phyloP scores from a whole-genome alignment of 2,113 vertebrate genomes.

The Lichenostomus cassidix region DNA sequence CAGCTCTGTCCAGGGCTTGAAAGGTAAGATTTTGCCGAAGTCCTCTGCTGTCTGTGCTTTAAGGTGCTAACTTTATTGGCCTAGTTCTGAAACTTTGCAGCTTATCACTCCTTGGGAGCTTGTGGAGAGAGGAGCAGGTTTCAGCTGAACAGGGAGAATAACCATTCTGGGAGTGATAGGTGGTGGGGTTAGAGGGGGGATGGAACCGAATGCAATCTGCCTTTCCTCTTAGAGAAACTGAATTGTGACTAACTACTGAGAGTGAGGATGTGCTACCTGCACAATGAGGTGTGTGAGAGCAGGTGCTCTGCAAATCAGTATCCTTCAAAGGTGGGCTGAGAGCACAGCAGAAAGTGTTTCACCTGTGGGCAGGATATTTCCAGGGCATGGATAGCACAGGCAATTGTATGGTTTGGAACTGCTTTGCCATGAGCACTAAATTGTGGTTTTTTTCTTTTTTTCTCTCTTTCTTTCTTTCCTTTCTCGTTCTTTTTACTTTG shows the following conservation, averaged over 20 bases:
- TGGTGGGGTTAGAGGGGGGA: neutral
- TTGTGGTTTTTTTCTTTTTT: neutral
- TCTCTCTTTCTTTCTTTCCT: neutral
- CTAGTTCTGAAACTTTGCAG: conserved; percentile 74
- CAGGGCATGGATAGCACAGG: conserved; percentile 40
- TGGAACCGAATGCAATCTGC: conserved; percentile 46
- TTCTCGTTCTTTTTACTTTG: neutral
- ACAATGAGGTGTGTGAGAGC: conserved; percentile 12
- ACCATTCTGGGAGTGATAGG: conserved; percentile 14
- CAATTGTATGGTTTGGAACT: conserved; percentile 15
- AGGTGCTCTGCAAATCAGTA: neutral
- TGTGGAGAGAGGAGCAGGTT: conserved; percentile 52
- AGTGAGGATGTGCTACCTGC: conserved; percentile 45
- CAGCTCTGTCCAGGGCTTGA: conserved; percentile 72
- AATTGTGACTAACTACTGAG: conserved; percentile 42
- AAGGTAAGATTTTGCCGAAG: conserved; percentile 80
- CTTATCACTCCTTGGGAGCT: conserved; percentile 54
- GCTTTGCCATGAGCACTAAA: neutral
- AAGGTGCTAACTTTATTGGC: conserved; percentile 66
- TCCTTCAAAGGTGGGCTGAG: neutral
- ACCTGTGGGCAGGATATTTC: conserved; percentile 54
- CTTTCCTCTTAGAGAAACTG: conserved; percentile 50
- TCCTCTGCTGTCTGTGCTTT: conserved; percentile 72
- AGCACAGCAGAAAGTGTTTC: conserved; percentile 8
- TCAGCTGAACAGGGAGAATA: conserved; percentile 36